phyloP scores from a whole-genome alignment of 2,797 vertebrate genomes.

The Cirrhinus molitorella region DNA sequence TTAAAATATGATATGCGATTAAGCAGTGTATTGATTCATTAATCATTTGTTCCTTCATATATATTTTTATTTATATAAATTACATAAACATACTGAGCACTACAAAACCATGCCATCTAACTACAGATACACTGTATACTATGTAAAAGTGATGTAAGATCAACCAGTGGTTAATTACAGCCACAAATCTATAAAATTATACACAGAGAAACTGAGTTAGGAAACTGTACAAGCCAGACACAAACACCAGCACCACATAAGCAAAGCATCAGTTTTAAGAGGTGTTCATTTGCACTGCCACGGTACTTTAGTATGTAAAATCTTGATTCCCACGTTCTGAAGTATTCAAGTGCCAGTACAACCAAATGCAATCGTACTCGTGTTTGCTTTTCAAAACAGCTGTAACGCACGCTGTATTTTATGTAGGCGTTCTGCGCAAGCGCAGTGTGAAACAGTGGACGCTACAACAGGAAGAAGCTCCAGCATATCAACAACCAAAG shows the following conservation, averaged over 20 bases:
- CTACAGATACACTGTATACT: neutral
- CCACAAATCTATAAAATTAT: neutral
- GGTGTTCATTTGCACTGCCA: neutral
- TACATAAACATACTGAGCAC: no score
- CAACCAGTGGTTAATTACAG: neutral
- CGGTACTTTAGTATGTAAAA: neutral
- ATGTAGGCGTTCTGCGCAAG: conserved; percentile 39
- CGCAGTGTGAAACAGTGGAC: neutral
- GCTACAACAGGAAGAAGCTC: neutral
- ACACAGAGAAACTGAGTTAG: neutral
- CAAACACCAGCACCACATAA: neutral
- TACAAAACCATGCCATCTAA: neutral
- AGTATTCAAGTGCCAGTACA: neutral
- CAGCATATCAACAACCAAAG: neutral
- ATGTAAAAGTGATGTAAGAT: neutral
- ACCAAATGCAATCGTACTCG: neutral
- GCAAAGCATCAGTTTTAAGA: neutral
- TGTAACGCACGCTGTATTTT: neutral
- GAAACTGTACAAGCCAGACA: neutral
- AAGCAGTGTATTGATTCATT: no score
- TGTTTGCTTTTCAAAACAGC: neutral
- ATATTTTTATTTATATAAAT: no score
- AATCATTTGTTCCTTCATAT: no score
- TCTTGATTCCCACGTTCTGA: neutral
- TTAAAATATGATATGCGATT: no score